Conservation (phyloP, 2,888 invertebrate species). For the Hirtodrosophila trivittata region DNA sequence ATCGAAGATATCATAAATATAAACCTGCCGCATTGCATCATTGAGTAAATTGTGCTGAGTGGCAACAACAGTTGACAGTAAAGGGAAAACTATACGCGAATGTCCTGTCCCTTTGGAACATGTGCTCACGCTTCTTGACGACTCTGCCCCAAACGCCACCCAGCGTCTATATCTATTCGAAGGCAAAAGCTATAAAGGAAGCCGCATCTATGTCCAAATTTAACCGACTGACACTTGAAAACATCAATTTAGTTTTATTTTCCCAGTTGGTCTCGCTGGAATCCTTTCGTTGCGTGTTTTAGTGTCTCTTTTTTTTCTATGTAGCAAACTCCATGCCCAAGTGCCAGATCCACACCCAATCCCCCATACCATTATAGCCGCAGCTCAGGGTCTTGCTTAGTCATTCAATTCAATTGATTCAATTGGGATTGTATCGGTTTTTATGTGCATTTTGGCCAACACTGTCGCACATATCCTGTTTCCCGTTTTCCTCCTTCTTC, state of each 20-base stretch:
- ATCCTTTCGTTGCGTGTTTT: conserved; percentile 59
- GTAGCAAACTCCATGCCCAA: neutral
- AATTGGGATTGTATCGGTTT: conserved; percentile 78
- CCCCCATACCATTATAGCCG: conserved; percentile 29
- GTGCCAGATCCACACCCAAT: neutral
- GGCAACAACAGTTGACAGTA: conserved; percentile 27
- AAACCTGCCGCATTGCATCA: conserved; percentile 71
- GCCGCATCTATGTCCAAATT: conserved; percentile 39
- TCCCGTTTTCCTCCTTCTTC: neutral
- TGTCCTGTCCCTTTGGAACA: conserved; percentile 18
- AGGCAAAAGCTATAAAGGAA: neutral
- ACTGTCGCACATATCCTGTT: conserved; percentile 56
- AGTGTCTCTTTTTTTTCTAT: conserved; percentile 31
- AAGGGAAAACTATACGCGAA: conserved; percentile 32
- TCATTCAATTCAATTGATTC: conserved; percentile 79
- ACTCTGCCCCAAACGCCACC: neutral
- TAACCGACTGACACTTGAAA: conserved; percentile 66
- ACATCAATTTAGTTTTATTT: conserved; percentile 79
- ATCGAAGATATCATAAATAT: conserved; percentile 65
- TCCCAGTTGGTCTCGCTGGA: conserved; percentile 43
- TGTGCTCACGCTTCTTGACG: conserved; percentile 31
- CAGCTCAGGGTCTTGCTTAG: conserved; percentile 58
- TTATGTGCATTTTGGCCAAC: conserved; percentile 72
- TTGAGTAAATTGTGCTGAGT: conserved; percentile 61
- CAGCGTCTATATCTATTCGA: neutral